Conservation (phyloP, 2,113 vertebrate genomes). For the Synodontis membranacea region DNA sequence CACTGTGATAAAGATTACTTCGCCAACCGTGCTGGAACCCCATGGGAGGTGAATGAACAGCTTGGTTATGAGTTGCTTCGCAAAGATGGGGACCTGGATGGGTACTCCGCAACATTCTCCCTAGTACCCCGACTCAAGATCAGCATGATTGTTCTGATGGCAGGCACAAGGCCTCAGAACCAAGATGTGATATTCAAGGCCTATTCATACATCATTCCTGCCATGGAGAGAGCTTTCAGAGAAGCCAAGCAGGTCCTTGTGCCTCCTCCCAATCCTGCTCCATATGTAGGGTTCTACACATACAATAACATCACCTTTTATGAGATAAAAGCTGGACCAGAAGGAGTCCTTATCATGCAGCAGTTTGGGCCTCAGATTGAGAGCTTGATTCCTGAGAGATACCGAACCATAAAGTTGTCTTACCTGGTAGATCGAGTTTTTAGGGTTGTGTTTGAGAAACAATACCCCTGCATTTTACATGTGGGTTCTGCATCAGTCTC, state of each 20-base stretch:
- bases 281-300: conserved; percentile 86
- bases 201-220: conserved; percentile 80
- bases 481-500: conserved; percentile 82
- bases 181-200: conserved; percentile 75
- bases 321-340: conserved; percentile 78
- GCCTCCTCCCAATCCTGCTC: conserved; percentile 76
- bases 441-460: conserved; percentile 83
- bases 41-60: conserved; percentile 89
- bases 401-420: conserved; percentile 80
- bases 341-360: conserved; percentile 82
- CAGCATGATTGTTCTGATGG: conserved; percentile 85
- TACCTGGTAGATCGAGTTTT: conserved; percentile 85
- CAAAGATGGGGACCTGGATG: conserved; percentile 89
- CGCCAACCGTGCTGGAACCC: conserved; percentile 84
- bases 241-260: conserved; percentile 70
- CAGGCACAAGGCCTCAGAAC: conserved; percentile 78
- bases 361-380: conserved; percentile 89
- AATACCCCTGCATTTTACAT: conserved; percentile 84
- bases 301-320: conserved; percentile 89
- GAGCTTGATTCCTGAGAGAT: conserved; percentile 78
- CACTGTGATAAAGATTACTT: conserved; percentile 84
- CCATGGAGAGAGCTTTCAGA: conserved; percentile 79
- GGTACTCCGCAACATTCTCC: conserved; percentile 86
- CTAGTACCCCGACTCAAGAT: conserved; percentile 83
- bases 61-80: conserved; percentile 81